These are phyloP conservation scores for Argyresthia albistria DNA, from an alignment of 2,888 invertebrate species.

Conservation along the genomic window DNA sequence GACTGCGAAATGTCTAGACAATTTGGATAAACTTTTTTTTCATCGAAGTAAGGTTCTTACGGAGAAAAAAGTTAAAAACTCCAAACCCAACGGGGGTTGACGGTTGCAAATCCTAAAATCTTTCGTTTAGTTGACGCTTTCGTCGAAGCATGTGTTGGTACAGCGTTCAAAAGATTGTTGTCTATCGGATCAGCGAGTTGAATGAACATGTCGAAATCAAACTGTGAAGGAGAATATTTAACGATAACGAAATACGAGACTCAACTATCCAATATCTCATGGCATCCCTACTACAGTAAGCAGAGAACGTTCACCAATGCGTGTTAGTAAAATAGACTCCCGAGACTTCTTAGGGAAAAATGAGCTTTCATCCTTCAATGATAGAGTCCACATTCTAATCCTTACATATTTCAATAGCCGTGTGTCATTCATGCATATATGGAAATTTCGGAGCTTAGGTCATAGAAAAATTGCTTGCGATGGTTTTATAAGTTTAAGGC, in stretches of 20 bases:
- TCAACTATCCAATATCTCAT: constrained; percentile 18
- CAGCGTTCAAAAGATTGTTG: no score
- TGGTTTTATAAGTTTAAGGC: constrained; percentile 19
- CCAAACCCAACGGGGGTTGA: no score
- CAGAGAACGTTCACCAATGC: constrained; percentile 67
- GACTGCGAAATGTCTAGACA: no score
- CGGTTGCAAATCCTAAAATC: no score
- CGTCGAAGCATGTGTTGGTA: no score
- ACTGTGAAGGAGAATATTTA: no score
- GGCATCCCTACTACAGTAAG: constrained; percentile 37
- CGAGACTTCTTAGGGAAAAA: constrained; percentile 43
- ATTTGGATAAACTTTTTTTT: no score
- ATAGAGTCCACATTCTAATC: constrained; percentile 37
- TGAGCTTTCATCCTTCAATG: constrained; percentile 27
- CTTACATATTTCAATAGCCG: constrained; percentile 14
- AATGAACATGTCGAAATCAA: no score
- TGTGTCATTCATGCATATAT: constrained; percentile 64
- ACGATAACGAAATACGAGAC: not conserved
- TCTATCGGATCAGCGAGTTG: no score
- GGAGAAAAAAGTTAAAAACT: no score
- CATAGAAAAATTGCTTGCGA: constrained; percentile 41
- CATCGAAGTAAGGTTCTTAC: no score
- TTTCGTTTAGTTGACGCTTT: no score
- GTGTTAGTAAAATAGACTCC: constrained; percentile 69
- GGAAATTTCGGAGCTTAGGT: constrained; percentile 60